Conservation (phyloP, 2,797 vertebrate genomes). For the Podargus strigoides region DNA sequence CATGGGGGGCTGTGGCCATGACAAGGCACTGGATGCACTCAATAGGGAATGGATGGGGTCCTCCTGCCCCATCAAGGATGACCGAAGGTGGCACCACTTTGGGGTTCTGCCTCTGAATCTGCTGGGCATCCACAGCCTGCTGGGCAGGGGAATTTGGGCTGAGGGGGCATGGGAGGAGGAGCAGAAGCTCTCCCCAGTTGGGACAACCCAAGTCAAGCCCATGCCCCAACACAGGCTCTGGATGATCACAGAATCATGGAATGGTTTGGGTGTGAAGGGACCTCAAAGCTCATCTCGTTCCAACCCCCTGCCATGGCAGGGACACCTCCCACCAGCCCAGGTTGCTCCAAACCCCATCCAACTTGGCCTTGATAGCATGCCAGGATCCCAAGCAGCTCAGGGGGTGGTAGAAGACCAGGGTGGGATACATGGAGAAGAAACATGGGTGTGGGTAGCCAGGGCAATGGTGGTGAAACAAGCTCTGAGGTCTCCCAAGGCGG, state of each 20-base stretch:
- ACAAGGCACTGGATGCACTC: not conserved
- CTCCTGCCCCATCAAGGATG: not conserved
- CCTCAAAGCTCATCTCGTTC: too few relatives aligned
- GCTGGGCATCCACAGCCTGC: not conserved
- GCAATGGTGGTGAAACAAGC: not conserved
- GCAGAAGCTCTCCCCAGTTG: not conserved
- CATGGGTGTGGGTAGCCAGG: not conserved
- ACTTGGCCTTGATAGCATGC: too few relatives aligned
- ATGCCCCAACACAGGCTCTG: not conserved
- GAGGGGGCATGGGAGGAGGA: not conserved
- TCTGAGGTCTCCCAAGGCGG: too few relatives aligned
- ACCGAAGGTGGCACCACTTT: not conserved
- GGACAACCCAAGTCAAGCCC: not conserved
- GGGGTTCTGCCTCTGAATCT: not conserved
- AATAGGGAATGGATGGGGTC: not conserved
- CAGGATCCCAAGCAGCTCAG: too few relatives aligned
- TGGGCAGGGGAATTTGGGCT: not conserved
- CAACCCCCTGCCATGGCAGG: too few relatives aligned
- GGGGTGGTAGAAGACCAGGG: not conserved
- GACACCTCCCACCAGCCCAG: too few relatives aligned
- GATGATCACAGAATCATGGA: too few relatives aligned
- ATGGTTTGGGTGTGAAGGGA: too few relatives aligned
- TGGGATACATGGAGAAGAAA: not conserved
- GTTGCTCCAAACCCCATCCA: too few relatives aligned
- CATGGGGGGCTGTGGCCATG: accelerated